A percentile compares a stretch with the other conserved stretches of the same genome.
These are phyloP conservation scores for Perithous albicinctus DNA, from an alignment of 2,888 invertebrate genomes.

Conservation along the genomic window DNA sequence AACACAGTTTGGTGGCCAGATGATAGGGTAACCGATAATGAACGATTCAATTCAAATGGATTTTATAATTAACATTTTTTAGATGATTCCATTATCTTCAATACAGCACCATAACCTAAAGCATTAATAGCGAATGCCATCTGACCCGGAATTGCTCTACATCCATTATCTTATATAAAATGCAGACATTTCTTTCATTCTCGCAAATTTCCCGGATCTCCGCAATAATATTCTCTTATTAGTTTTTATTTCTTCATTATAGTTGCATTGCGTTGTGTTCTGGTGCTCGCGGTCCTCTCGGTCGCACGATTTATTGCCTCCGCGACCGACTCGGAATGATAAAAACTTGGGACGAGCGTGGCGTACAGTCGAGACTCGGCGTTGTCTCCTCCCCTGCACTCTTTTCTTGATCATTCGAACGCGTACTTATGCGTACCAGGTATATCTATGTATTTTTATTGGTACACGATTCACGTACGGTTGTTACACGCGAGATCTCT, in stretches of 20 bases:
- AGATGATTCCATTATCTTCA: neutral
- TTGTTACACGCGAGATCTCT: constrained; percentile 71
- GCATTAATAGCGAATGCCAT: neutral
- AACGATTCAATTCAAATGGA: neutral
- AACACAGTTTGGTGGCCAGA: no score
- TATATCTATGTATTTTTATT: constrained; percentile 55
- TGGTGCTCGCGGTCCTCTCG: constrained; percentile 37
- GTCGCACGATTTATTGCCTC: constrained; percentile 69
- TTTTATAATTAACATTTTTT: neutral
- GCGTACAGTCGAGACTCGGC: constrained; percentile 42
- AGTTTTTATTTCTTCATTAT: constrained; percentile 63
- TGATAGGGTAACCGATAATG: neutral
- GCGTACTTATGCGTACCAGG: neutral
- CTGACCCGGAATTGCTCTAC: neutral
- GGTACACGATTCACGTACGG: constrained; percentile 71
- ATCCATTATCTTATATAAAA: constrained; percentile 25
- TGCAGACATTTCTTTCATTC: constrained; percentile 30
- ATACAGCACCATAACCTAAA: neutral
- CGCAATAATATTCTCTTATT: constrained; percentile 44
- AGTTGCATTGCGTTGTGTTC: constrained; percentile 46
- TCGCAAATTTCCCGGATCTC: constrained; percentile 60
- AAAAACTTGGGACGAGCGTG: constrained; percentile 57
- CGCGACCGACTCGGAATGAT: constrained; percentile 20
- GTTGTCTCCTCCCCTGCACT: constrained; percentile 45
- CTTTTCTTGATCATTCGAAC: constrained; percentile 21